Evolutionary conservation across 1,140 invertebrate genomes (phyloP).

Genomic region (Apis florea): DNA sequence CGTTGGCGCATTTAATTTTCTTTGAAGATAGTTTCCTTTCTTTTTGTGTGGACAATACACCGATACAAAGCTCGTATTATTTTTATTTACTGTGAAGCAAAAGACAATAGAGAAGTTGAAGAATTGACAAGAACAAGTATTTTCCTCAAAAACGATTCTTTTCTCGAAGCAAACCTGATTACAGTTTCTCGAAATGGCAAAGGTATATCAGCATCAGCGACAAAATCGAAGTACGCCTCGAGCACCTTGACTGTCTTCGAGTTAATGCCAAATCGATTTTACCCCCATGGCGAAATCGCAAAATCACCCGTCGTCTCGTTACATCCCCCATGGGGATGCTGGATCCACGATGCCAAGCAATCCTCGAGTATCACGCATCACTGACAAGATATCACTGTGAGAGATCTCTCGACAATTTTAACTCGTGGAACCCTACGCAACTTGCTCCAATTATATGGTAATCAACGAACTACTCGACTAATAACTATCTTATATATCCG

Average conservation of each 20-base stretch:
- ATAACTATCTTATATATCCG: neutral
- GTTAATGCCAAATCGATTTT: conserved; percentile 50
- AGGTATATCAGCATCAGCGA: neutral
- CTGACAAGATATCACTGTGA: neutral
- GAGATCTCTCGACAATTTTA: neutral
- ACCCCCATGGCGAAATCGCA: conserved; percentile 6
- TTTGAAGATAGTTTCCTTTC: conserved; percentile 32
- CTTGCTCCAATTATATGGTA: too few species aligned
- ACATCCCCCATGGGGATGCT: conserved; percentile 8
- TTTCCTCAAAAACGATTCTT: too few species aligned
- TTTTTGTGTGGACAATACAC: neutral
- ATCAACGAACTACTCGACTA: neutral
- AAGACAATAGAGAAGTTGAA: neutral
- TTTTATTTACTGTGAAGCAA: neutral
- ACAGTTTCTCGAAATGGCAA: neutral
- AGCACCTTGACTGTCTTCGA: conserved; percentile 19
- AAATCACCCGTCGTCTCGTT: neutral
- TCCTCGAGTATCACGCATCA: conserved; percentile 1
- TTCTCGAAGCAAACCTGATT: neutral
- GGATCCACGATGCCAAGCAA: neutral
- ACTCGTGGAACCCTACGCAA: neutral
- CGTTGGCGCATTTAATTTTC: conserved; percentile 36
- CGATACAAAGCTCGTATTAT: neutral
- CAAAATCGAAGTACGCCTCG: neutral
- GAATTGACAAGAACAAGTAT: neutral